A percentile compares a stretch with the other conserved stretches of the same genome.
Evolutionary conservation across 2,797 vertebrate genomes (phyloP).

Genomic region (Artibeus lituratus): DNA sequence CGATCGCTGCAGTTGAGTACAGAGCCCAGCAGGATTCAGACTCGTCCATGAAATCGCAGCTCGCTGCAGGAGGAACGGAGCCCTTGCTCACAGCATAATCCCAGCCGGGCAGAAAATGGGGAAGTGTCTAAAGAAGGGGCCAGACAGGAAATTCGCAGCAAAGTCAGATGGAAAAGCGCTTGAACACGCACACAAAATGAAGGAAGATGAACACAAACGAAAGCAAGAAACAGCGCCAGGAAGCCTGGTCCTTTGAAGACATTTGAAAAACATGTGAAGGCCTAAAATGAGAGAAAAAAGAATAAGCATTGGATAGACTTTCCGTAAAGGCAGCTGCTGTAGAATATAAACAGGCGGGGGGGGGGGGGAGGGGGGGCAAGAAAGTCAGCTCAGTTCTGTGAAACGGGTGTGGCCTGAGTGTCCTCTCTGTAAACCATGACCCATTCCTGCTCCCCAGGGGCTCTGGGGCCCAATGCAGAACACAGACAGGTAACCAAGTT

Average conservation of each 20-base stretch:
- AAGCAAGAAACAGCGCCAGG: neutral
- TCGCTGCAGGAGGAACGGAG: neutral
- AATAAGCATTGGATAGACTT: accelerated
- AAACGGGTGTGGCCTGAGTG: neutral
- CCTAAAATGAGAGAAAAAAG: neutral
- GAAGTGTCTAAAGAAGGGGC: constrained; percentile 35
- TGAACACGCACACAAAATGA: neutral
- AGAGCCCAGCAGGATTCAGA: neutral
- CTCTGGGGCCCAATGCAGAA: neutral
- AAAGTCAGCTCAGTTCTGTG: accelerated
- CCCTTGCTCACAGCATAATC: neutral
- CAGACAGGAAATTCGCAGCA: constrained; percentile 43
- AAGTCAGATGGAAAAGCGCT: constrained; percentile 10
- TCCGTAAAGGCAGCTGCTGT: neutral
- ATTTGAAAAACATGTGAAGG: neutral
- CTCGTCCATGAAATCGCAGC: neutral
- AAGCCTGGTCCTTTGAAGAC: neutral
- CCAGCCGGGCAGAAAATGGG: constrained; percentile 23
- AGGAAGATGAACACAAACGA: neutral
- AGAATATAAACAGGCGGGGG: neutral
- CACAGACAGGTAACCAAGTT: too few relatives aligned
- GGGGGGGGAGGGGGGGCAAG: too few relatives aligned
- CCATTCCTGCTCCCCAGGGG: neutral
- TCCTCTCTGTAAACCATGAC: neutral
- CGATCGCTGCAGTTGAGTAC: too few relatives aligned